Conservation (phyloP, 53 echinoderm and acorn worm species). For the Hippasteria phrygiana region DNA sequence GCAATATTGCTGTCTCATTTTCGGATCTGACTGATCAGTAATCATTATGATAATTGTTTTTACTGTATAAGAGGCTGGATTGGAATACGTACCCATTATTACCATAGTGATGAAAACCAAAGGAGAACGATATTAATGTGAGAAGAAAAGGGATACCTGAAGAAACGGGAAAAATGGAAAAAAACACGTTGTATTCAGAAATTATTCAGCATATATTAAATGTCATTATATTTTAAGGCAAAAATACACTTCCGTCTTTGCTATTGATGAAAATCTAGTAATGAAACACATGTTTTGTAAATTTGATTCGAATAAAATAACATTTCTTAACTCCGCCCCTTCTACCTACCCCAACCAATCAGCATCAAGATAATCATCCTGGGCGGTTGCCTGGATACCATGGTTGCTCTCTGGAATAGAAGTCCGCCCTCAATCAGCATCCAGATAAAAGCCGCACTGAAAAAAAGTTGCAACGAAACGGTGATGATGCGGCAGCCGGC, state of each 20-base stretch:
- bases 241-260: too few relatives aligned
- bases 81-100: not conserved
- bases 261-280: too few relatives aligned
- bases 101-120: constrained; percentile 32
- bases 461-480: constrained; percentile 33
- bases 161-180: not conserved
- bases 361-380: constrained; percentile 29
- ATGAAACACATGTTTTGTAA: too few relatives aligned
- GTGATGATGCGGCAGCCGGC: constrained; percentile 18
- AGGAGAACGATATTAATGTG: constrained; percentile 32
- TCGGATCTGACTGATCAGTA: not conserved
- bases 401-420: constrained; percentile 40
- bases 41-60: not conserved
- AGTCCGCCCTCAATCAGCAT: constrained; percentile 65
- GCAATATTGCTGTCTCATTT: not conserved
- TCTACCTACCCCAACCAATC: constrained; percentile 65
- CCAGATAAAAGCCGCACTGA: constrained; percentile 52
- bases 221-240: not conserved
- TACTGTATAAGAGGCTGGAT: too few relatives aligned
- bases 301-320: not conserved
- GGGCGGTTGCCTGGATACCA: constrained; percentile 41
- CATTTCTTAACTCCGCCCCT: not conserved
- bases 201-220: not conserved
- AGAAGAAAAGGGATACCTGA: constrained; percentile 30
- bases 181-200: not conserved